A percentile compares a stretch with the other conserved stretches of the same genome.
These are phyloP conservation scores for Naso thynnoides DNA, from an alignment of 2,797 vertebrate genomes.

Conservation along the genomic window DNA sequence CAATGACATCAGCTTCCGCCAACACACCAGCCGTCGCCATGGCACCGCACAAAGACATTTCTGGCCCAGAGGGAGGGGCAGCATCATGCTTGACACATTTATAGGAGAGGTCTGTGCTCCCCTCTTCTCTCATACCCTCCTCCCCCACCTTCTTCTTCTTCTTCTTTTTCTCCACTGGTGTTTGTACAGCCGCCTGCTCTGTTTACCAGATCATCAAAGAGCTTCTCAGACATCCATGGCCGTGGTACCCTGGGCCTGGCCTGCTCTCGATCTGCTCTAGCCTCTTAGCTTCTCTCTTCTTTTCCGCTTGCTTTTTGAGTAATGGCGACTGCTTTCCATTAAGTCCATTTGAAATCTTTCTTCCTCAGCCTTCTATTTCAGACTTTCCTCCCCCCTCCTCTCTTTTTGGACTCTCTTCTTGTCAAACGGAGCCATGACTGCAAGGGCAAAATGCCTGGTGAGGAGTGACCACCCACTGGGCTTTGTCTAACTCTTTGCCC, in stretches of 20 bases:
- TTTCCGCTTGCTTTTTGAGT: conserved; percentile 37
- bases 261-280: conserved; percentile 36
- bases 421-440: conserved; percentile 67
- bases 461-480: conserved; percentile 75
- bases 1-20: conserved; percentile 95
- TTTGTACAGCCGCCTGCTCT: conserved; percentile 78
- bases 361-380: conserved; percentile 49
- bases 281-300: conserved; percentile 32
- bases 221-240: conserved; percentile 58
- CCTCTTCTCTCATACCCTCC: conserved; percentile 40
- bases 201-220: conserved; percentile 75
- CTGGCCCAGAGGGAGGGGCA: conserved; percentile 81
- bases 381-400: conserved; percentile 37
- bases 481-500: conserved; percentile 74
- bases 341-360: conserved; percentile 49
- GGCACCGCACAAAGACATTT: conserved; percentile 90
- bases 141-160: conserved; percentile 3
- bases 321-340: conserved; percentile 58
- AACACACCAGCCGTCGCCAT: conserved; percentile 91
- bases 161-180: conserved; percentile 48
- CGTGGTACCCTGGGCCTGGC: conserved; percentile 8
- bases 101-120: conserved; percentile 65
- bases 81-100: conserved; percentile 87
- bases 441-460: conserved; percentile 57
- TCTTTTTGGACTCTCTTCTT: conserved; percentile 41